These are phyloP conservation scores for Thamnophis sirtalis DNA, from an alignment of 2,113 vertebrate species.

Conservation along the genomic window DNA sequence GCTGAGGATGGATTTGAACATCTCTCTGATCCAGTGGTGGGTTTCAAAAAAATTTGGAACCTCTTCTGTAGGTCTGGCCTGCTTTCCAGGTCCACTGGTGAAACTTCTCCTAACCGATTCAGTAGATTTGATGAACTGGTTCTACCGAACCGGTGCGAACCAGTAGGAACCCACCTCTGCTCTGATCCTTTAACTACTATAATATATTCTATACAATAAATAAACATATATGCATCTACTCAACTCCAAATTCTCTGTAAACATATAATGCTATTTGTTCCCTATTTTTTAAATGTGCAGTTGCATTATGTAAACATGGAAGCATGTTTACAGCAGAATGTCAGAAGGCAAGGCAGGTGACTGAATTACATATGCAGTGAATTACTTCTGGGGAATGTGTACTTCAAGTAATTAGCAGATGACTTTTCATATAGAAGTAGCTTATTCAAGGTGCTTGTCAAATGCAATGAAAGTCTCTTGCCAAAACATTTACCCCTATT, in stretches of 20 bases:
- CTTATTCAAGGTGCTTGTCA: neutral
- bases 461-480: constrained; percentile 11
- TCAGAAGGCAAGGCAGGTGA: neutral
- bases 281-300: neutral
- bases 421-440: neutral
- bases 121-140: no score
- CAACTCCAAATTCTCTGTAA: neutral
- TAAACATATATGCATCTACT: neutral
- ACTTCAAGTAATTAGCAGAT: constrained; percentile 2
- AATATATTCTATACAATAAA: neutral
- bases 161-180: no score
- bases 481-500: neutral
- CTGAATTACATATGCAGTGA: neutral
- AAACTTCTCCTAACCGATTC: no score
- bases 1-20: neutral
- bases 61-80: no score
- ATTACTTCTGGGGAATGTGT: neutral
- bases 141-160: no score
- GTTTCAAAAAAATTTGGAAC: no score
- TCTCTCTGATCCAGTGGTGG: neutral
- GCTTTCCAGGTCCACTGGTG: no score
- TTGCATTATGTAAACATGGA: neutral
- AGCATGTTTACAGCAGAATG: neutral
- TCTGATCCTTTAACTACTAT: neutral
- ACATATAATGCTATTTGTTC: neutral